phyloP scores from a whole-genome alignment of 2,888 invertebrate species.

The Galerucella calmariensis region DNA sequence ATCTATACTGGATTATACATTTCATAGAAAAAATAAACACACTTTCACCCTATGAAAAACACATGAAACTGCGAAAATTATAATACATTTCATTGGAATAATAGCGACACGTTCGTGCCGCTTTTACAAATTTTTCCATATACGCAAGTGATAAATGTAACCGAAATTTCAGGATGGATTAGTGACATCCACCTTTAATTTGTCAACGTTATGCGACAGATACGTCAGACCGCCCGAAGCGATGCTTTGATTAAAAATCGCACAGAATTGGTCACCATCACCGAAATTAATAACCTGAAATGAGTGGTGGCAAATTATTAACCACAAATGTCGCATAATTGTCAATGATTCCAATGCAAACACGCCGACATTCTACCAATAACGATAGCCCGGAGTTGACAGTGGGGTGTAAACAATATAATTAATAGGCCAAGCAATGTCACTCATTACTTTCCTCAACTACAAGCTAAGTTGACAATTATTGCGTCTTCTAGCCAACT shows the following conservation, averaged over 20 bases:
- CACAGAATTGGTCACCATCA: conserved; percentile 9
- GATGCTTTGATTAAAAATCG: conserved; percentile 16
- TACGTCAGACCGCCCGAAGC: neutral
- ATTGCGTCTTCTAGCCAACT: too few relatives aligned
- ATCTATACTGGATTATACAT: too few relatives aligned
- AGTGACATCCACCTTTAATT: conserved; percentile 15
- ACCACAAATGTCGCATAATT: conserved; percentile 16
- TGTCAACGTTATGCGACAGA: neutral
- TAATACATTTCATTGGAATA: neutral
- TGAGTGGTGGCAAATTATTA: conserved; percentile 17
- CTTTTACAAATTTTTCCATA: neutral
- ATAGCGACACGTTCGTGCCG: neutral
- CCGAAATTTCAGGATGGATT: neutral
- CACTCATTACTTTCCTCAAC: neutral
- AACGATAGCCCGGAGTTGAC: neutral
- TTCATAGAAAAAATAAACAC: too few relatives aligned
- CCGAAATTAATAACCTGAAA: conserved; percentile 19
- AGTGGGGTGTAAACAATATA: neutral
- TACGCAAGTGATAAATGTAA: conserved; percentile 4
- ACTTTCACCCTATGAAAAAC: too few relatives aligned
- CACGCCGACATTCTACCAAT: conserved; percentile 8
- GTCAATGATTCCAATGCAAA: conserved; percentile 22
- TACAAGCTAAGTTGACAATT: too few relatives aligned
- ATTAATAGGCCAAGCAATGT: neutral
- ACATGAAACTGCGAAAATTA: neutral